Evolutionary conservation across 2,797 vertebrate genomes (phyloP).

Genomic region (Linurgus olivaceus): DNA sequence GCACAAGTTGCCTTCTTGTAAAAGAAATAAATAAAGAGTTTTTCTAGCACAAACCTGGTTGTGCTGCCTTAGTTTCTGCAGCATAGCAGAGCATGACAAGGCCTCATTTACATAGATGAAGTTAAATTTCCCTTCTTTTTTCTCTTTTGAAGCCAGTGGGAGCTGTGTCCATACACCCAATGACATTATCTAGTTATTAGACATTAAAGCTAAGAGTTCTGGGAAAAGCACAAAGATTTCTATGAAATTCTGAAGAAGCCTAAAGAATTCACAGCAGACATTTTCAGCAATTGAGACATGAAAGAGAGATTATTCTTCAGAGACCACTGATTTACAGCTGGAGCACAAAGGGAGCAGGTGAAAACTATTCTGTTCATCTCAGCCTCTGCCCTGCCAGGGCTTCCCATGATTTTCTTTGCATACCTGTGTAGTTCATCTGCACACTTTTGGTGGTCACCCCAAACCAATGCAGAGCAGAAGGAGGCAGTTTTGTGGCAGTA

Average conservation of each 20-base stretch:
- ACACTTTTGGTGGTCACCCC: neutral
- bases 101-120: neutral
- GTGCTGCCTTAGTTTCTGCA: neutral
- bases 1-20: neutral
- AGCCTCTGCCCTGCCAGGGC: neutral
- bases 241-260: neutral
- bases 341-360: neutral
- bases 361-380: neutral
- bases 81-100: neutral
- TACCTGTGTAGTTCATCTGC: rapidly evolving
- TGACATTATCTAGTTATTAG: neutral
- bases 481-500: neutral
- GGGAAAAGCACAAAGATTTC: neutral
- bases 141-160: neutral
- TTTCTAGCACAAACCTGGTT: neutral
- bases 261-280: neutral
- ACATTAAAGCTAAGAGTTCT: neutral
- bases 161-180: neutral
- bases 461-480: neutral
- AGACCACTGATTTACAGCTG: neutral
- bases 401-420: neutral
- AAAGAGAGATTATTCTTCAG: neutral
- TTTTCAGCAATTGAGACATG: neutral
- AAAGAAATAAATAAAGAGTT: neutral
- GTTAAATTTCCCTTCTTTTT: constrained; percentile 7